phyloP scores from a whole-genome alignment of 2,113 vertebrate genomes.

The Neotoma lepida region DNA sequence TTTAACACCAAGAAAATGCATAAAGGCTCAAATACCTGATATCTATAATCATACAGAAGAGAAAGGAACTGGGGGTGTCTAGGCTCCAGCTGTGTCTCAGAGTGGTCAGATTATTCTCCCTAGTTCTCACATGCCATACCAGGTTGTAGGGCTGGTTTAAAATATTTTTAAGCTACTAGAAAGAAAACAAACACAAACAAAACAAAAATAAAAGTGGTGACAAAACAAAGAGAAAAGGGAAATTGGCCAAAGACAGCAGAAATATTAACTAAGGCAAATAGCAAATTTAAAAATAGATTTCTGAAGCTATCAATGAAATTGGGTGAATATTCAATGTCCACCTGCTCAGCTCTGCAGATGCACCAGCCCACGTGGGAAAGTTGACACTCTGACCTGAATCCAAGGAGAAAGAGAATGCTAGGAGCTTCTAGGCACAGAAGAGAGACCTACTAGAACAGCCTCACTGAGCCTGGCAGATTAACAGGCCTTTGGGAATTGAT shows the following conservation, averaged over 20 bases:
- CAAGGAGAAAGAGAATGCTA: not conserved
- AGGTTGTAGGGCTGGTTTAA: not conserved
- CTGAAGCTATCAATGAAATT: not conserved
- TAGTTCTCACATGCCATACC: not conserved
- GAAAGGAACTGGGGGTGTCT: not conserved
- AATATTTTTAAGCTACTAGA: not conserved
- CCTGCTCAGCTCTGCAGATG: not conserved
- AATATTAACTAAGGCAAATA: not conserved
- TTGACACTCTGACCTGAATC: not conserved
- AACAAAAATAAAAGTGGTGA: not conserved
- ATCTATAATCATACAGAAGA: not conserved
- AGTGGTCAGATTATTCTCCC: not conserved
- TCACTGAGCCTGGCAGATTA: not conserved
- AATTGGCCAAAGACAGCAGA: not conserved
- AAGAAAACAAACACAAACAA: not conserved
- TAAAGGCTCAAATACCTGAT: not conserved
- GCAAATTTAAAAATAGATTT: not conserved
- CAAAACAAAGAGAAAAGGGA: not conserved
- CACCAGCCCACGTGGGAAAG: not conserved
- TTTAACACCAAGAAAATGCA: not conserved
- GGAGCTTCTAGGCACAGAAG: not conserved
- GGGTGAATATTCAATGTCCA: rapidly evolving
- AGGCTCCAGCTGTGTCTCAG: not conserved
- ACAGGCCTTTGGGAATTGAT: not conserved
- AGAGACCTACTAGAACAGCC: not conserved